These are phyloP conservation scores for Malacoctenus gilli DNA, from an alignment of 2,797 vertebrate genomes.

Conservation along the genomic window DNA sequence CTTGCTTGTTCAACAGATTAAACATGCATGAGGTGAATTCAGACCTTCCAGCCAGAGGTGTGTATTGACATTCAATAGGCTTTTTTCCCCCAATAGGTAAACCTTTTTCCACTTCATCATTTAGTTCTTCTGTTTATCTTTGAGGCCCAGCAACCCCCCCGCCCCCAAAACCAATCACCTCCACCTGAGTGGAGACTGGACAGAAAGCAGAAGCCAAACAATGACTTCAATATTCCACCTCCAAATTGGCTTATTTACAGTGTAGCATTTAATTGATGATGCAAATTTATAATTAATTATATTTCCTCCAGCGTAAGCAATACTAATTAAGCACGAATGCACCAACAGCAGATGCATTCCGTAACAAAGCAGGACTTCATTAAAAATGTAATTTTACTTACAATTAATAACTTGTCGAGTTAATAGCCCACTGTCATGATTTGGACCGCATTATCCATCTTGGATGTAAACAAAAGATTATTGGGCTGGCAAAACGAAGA, in stretches of 20 bases:
- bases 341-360: slow-evolving; percentile 41
- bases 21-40: too few relatives aligned
- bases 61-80: background rate
- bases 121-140: slow-evolving; percentile 4
- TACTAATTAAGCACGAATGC: slow-evolving; percentile 44
- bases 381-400: slow-evolving; percentile 46
- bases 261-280: slow-evolving; percentile 23
- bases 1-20: too few relatives aligned
- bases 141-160: background rate
- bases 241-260: slow-evolving; percentile 20
- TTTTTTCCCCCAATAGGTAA: background rate
- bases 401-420: slow-evolving; percentile 41
- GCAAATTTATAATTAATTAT: slow-evolving; percentile 36
- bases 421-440: slow-evolving; percentile 32
- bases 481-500: slow-evolving; percentile 14
- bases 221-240: slow-evolving; percentile 3
- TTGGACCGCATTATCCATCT: slow-evolving; percentile 35
- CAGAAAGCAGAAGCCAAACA: slow-evolving; percentile 10
- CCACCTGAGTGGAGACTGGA: background rate
- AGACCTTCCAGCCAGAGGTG: too few relatives aligned
- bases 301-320: slow-evolving; percentile 40
- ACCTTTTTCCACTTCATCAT: background rate
- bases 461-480: slow-evolving; percentile 36
- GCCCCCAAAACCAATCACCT: slow-evolving; percentile 5
- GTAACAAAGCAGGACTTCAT: slow-evolving; percentile 39